Evolutionary conservation across 2,797 vertebrate species (phyloP).

Genomic region (Eulemur albifrons): DNA sequence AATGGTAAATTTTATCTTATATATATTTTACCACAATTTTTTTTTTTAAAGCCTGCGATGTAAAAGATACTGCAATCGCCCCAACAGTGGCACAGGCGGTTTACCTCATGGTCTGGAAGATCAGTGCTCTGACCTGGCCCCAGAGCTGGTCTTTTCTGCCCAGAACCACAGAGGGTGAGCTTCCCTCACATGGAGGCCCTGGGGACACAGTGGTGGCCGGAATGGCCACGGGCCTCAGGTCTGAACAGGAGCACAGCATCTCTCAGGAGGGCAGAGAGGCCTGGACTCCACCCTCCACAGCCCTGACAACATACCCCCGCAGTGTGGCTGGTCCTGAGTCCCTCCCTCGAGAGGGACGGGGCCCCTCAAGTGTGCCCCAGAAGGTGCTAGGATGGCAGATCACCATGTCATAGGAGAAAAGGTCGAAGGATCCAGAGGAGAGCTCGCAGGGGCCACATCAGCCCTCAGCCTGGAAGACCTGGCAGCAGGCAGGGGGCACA

Average conservation of each 20-base stretch:
- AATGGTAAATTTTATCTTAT: not conserved
- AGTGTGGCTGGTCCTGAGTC: not conserved
- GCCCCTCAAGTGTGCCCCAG: not conserved
- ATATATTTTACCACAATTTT: not conserved
- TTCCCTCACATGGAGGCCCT: not conserved
- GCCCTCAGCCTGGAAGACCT: not conserved
- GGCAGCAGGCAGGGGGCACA: not conserved
- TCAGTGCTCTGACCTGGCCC: not conserved
- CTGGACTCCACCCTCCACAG: not conserved
- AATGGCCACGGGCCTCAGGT: not conserved
- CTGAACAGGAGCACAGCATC: not conserved
- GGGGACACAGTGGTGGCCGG: not conserved
- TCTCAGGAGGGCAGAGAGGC: not conserved
- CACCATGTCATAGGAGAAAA: not conserved
- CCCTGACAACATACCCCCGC: too few species aligned
- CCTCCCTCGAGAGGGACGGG: not conserved
- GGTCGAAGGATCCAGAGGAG: not conserved
- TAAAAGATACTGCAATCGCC: not conserved
- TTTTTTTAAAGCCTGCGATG: not conserved
- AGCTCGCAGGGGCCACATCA: not conserved
- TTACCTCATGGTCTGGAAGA: not conserved
- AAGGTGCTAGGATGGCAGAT: not conserved
- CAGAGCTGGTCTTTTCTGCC: not conserved
- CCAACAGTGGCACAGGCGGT: fast-evolving
- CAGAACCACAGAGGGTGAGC: not conserved